phyloP scores from a whole-genome alignment of 2,113 vertebrate genomes.

The Scolopax mira region DNA sequence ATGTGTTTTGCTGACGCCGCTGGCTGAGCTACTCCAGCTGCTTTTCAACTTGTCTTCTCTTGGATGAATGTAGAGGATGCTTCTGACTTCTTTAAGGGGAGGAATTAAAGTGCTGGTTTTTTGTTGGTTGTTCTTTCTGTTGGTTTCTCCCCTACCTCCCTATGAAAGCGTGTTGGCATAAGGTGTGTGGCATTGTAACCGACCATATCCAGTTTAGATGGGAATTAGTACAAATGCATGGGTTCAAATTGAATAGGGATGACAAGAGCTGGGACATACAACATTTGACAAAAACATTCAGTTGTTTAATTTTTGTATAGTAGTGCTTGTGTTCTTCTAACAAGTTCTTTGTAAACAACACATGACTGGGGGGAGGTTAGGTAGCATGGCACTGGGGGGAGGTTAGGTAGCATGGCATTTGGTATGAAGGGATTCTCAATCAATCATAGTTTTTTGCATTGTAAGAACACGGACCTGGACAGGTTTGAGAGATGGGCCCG shows the following conservation, averaged over 20 bases:
- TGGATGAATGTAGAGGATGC: background rate
- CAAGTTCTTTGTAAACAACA: background rate
- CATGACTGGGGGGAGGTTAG: background rate
- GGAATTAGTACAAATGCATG: background rate
- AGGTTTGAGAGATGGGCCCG: too few species aligned
- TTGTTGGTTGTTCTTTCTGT: background rate
- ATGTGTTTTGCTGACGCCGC: background rate
- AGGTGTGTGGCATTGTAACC: background rate
- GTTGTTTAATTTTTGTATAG: background rate
- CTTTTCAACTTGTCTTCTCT: background rate
- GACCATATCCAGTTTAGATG: accelerated
- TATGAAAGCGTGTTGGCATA: background rate
- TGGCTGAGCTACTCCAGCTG: background rate
- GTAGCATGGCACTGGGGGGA: accelerated
- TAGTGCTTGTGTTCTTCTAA: background rate
- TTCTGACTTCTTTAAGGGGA: background rate
- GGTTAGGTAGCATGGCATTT: background rate
- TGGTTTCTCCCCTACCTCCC: accelerated
- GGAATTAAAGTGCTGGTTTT: background rate
- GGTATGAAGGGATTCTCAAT: background rate
- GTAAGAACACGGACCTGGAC: background rate
- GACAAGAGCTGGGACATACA: background rate
- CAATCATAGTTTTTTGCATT: background rate
- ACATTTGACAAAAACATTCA: background rate
- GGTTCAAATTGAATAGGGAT: background rate